A percentile compares a stretch with the other conserved stretches of the same genome.
phyloP scores from a whole-genome alignment of 2,113 vertebrate species.

The Onychorhynchus coronatus region DNA sequence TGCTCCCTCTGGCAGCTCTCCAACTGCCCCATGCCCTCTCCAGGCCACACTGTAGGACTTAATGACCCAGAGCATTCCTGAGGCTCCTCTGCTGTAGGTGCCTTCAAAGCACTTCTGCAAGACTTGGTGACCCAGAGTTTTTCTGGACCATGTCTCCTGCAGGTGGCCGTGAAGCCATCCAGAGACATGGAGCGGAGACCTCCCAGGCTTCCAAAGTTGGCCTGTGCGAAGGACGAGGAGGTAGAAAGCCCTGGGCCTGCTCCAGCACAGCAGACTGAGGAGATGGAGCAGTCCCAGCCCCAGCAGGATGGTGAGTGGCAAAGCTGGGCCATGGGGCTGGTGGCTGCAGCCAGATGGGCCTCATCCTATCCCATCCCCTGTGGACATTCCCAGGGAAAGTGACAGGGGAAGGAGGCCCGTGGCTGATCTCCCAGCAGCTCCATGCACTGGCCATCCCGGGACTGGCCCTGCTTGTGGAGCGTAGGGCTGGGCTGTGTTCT shows the following conservation, averaged over 20 bases:
- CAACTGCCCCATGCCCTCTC: neutral
- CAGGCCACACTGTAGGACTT: neutral
- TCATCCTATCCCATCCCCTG: too few species aligned
- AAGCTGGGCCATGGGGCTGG: neutral
- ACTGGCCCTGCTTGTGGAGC: neutral
- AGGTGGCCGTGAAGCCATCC: too few species aligned
- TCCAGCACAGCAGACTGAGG: neutral
- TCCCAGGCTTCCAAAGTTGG: too few species aligned
- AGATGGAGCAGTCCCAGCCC: neutral
- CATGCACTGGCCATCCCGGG: accelerated
- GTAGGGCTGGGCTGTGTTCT: neutral
- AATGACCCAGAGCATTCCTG: too few species aligned
- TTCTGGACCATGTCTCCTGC: too few species aligned
- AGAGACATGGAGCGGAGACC: too few species aligned
- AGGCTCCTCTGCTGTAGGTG: too few species aligned
- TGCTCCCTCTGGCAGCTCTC: neutral
- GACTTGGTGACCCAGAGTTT: too few species aligned
- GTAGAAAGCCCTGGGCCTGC: neutral
- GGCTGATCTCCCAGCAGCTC: too few species aligned
- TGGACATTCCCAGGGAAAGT: too few species aligned
- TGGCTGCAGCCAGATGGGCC: neutral
- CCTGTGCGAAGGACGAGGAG: neutral
- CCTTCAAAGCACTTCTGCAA: too few species aligned
- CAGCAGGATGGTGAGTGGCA: neutral
- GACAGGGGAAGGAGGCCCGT: too few species aligned